phyloP scores from a whole-genome alignment of 2,888 invertebrate species.

The Plusia festucae region DNA sequence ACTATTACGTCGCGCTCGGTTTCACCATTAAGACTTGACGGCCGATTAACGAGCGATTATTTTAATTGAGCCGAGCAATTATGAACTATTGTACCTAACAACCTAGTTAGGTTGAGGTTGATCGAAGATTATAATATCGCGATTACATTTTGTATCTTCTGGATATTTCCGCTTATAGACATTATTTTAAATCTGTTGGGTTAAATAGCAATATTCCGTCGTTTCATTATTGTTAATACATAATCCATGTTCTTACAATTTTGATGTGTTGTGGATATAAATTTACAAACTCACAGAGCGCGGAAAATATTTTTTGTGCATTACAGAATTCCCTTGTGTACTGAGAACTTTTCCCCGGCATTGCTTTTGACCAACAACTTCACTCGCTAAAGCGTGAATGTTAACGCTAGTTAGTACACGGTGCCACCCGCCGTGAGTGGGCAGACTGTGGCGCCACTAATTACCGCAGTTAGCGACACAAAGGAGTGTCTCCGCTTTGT shows the following conservation, averaged over 20 bases:
- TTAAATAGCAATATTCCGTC: no score
- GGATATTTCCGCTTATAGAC: no score
- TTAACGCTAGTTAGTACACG: slow-evolving; percentile 31
- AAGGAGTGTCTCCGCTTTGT: slow-evolving; percentile 45
- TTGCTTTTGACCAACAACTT: not conserved
- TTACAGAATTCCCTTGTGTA: not conserved
- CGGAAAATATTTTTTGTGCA: not conserved
- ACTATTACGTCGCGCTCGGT: slow-evolving; percentile 19
- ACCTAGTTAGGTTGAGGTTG: not conserved
- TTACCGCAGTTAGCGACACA: slow-evolving; percentile 53
- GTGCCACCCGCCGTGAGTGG: slow-evolving; percentile 28
- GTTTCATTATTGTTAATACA: no score
- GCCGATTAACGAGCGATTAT: slow-evolving; percentile 2
- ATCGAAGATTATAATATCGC: not conserved
- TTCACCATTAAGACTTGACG: slow-evolving; percentile 15
- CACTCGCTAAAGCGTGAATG: not conserved
- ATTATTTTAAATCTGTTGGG: no score
- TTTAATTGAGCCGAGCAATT: not conserved
- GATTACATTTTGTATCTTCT: not conserved
- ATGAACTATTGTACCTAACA: not conserved
- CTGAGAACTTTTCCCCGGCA: not conserved
- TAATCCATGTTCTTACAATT: no score
- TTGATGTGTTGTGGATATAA: not conserved
- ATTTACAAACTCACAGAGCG: not conserved
- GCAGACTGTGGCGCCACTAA: slow-evolving; percentile 47